Evolutionary conservation across 2,888 invertebrate species (phyloP), one percentile per base, ranked within the genome.

Genomic region (Dyspetes luteomarginatus): DNA sequence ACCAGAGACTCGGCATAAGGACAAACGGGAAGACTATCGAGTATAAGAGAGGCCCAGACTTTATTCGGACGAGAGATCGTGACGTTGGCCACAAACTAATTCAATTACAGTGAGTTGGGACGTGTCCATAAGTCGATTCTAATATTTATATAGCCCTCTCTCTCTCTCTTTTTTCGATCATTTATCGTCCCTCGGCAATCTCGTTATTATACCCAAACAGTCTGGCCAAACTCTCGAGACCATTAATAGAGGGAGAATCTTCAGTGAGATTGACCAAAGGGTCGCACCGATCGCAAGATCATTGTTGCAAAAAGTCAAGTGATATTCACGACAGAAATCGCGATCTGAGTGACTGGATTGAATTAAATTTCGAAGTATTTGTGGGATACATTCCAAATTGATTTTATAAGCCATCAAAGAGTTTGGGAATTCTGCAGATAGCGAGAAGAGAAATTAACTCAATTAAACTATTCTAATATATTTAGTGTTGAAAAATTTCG

Each of bases 121-220:
- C 83, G 74, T 80, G 30, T 78, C 84, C 86, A 86, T 85, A 87
- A 87, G 43, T 58, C 67, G 58, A 87, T 86, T 87, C 82, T 83
- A 85, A 87, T 86, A 55, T 62, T 50, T 30, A 48, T 65, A 41
- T 22, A 28, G 41, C 2, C 36, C 36, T 36, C 1, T 36, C 2
- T 36, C 36, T 12, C 5, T 36, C 7, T 28, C 48, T 58, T 71
- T 75, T 19, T 15, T 60, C 15, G 4, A 52, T 56, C 64, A 43
- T 75, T 52, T 19, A 19, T 48, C 48, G 58, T 67, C 28, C 48
- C 28, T 24, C 22, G 45, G 5, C 56, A 48, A 67, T 75, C 55
- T 76, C 58, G 68, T 52, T 48, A 26, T 15, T 68, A 52, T 62
- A 45, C 45, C 45, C 19, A 69, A 69, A 68, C 15, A 58, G 30